A percentile compares a stretch with the other conserved stretches of the same genome.
Evolutionary conservation across 2,888 invertebrate species (phyloP).

Genomic region (Epistrophe grossulariae): DNA sequence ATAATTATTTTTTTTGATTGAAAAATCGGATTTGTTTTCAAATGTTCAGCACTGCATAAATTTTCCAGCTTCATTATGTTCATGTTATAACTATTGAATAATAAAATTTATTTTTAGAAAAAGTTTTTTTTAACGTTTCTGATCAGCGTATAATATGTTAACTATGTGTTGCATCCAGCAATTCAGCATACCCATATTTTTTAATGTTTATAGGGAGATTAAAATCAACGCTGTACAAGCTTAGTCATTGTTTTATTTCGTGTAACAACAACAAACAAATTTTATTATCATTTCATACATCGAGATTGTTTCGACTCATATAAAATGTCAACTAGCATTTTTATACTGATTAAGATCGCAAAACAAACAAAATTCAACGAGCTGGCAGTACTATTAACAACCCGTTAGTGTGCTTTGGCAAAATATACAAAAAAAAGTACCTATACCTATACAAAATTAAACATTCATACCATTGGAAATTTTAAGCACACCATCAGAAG

Average conservation of each 20-base stretch:
- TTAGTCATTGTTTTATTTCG: not conserved
- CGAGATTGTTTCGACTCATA: not conserved
- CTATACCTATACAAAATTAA: not conserved
- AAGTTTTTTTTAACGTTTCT: too few species aligned
- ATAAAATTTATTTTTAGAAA: too few species aligned
- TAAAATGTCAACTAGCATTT: constrained; percentile 17
- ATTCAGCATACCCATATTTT: too few species aligned
- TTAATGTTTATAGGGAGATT: too few species aligned
- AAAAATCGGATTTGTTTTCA: too few species aligned
- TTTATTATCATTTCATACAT: not conserved
- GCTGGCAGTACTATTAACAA: constrained; percentile 42
- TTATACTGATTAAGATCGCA: constrained; percentile 28
- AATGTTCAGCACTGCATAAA: too few species aligned
- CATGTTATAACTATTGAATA: too few species aligned
- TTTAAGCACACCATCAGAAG: constrained; percentile 25
- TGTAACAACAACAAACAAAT: not conserved
- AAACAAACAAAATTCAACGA: constrained; percentile 10
- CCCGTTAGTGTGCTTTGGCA: constrained; percentile 21
- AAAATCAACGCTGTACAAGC: too few species aligned
- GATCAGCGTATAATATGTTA: too few species aligned
- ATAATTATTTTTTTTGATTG: too few species aligned
- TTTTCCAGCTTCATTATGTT: too few species aligned
- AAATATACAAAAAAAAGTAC: not conserved
- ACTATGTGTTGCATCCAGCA: too few species aligned
- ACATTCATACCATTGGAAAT: constrained; percentile 15